Evolutionary conservation across 1,140 invertebrate species (phyloP), one percentile per base, ranked within the genome.

Genomic region (Anastrepha ludens): DNA sequence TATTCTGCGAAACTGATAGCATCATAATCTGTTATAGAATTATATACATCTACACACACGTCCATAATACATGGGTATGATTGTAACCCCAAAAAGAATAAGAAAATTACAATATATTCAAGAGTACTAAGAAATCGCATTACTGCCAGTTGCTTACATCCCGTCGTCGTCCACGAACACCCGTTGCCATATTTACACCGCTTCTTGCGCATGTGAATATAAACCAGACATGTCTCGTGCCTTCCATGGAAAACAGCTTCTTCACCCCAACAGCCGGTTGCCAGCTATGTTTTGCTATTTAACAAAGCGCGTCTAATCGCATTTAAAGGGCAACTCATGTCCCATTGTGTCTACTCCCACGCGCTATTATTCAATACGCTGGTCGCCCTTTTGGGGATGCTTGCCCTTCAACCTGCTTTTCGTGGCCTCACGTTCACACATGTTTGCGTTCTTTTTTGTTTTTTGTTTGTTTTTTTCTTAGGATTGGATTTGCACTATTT

Each of bases 241-340:
- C 65, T 8, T 20, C 29, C 29, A 41, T 3, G 65, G 29, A 2
- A 11, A 29, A 67, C 20, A 67, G 1, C 3, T 41, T 20, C 13
- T 29, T 67, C 39, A 29, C 39, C 29, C 65, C 20, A 41, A 39
- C 29, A 13, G 39, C 1, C 65, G 1, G 4, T 11, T 39, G 39
- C 13, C 65, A 20, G 29, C 20, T 20, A 67, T 29, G 20, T 29
- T 67, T 39, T 11, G 65, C 29, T 39, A 2, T 20, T 67, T 67
- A 67, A 67, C 29, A 67, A 67, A 67, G 65, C 29, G 29, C 65
- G 65, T 67, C 65, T 67, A 67, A 67, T 67, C 65, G 65, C 65
- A 67, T 67, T 67, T 39, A 67, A 41, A 67, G 39, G 65, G 65
- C 65, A 67, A 67, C 65, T 67, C 65, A 67, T 67, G 65, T 67